These are phyloP conservation scores for Drosophila nasuta DNA, from an alignment of 1,140 invertebrate species.

Conservation along the genomic window DNA sequence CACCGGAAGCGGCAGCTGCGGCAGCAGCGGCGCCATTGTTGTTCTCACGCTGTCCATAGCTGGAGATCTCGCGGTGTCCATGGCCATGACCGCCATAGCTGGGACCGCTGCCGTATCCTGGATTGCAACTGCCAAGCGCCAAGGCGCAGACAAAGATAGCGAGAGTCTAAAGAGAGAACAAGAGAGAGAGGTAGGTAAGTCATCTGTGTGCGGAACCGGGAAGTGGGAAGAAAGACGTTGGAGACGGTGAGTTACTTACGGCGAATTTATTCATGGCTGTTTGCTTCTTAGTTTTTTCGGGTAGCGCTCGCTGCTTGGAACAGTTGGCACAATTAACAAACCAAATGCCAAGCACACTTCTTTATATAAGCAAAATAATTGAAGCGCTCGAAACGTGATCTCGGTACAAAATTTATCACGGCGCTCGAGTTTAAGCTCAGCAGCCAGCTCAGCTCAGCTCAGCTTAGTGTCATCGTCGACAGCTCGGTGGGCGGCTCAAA, in stretches of 20 bases:
- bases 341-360: slow-evolving; percentile 76
- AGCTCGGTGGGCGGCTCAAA: slow-evolving; percentile 17
- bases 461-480: slow-evolving; percentile 24
- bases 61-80: slow-evolving; percentile 32
- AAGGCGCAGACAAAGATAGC: slow-evolving; percentile 67
- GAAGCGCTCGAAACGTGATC: slow-evolving; percentile 77
- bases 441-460: slow-evolving; percentile 29
- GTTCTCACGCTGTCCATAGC: slow-evolving; percentile 47
- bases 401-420: slow-evolving; percentile 74
- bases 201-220: slow-evolving; percentile 5
- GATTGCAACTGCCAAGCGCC: slow-evolving; percentile 59
- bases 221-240: slow-evolving; percentile 43
- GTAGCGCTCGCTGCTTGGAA: slow-evolving; percentile 64
- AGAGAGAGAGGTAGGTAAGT: not conserved
- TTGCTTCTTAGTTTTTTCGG: slow-evolving; percentile 46
- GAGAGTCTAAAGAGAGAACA: slow-evolving; percentile 44
- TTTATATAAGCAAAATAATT: slow-evolving; percentile 80
- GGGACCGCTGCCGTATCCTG: slow-evolving; percentile 34
- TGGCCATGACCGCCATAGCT: slow-evolving; percentile 12
- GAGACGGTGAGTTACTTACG: slow-evolving; percentile 59
- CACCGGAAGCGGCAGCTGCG: slow-evolving; percentile 50
- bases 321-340: slow-evolving; percentile 82
- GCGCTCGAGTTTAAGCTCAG: slow-evolving; percentile 25
- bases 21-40: slow-evolving; percentile 48
- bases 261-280: slow-evolving; percentile 77